Conservation (phyloP, 2,113 vertebrate species). For the Piaya cayana region DNA sequence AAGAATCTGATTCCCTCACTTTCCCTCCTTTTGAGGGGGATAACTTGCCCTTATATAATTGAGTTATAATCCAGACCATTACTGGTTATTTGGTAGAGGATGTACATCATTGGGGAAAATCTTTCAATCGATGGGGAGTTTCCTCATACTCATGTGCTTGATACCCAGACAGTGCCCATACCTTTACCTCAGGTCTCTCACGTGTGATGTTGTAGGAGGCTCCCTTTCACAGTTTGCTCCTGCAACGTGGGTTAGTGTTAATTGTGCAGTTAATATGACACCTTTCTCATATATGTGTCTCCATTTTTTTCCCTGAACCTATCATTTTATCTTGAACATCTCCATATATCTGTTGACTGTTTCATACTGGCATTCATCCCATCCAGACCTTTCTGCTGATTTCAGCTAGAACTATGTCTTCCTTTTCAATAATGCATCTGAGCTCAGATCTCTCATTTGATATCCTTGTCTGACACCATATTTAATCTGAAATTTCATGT, state of each 20-base stretch:
- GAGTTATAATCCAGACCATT: background rate
- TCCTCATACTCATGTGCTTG: background rate
- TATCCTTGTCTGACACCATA: background rate
- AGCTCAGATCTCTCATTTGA: background rate
- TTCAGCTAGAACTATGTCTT: background rate
- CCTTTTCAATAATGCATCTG: background rate
- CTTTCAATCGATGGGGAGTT: background rate
- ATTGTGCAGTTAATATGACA: background rate
- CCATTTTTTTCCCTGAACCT: background rate
- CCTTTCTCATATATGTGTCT: background rate
- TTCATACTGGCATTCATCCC: background rate
- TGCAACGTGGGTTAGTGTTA: background rate
- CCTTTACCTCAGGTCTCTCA: background rate
- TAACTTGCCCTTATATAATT: background rate
- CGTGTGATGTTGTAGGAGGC: background rate
- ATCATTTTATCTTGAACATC: background rate
- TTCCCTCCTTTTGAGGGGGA: background rate
- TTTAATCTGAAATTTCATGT: slow-evolving; percentile 1
- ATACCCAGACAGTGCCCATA: background rate
- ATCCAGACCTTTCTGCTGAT: background rate
- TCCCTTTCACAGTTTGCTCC: background rate
- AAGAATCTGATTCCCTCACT: background rate
- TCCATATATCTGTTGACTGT: background rate
- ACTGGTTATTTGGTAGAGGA: background rate
- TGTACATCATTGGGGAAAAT: background rate